phyloP scores from a whole-genome alignment of 2,797 vertebrate genomes.

The Erithacus rubecula region DNA sequence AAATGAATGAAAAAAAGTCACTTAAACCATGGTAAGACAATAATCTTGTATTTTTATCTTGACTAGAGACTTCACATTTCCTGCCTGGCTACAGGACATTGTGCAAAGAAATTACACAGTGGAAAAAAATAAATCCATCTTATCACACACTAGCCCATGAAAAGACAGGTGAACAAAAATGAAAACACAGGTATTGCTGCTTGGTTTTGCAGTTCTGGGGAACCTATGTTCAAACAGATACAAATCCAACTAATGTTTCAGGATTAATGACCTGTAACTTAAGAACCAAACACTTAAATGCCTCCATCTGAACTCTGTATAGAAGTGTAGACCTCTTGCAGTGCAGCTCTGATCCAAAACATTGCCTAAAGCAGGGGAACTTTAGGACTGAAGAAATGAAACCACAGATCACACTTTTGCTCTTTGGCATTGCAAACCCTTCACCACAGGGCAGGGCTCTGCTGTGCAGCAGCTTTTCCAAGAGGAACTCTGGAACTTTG shows the following conservation, averaged over 20 bases:
- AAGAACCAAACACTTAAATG: background rate
- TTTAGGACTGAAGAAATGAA: background rate
- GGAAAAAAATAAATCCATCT: background rate
- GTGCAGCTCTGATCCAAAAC: background rate
- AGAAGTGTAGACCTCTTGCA: background rate
- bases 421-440: background rate
- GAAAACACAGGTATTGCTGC: background rate
- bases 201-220: background rate
- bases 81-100: background rate
- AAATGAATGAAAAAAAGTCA: background rate
- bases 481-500: background rate
- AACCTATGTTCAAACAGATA: background rate
- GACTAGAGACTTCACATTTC: background rate
- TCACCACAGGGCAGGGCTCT: background rate
- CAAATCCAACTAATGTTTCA: background rate
- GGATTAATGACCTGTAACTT: background rate
- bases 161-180: background rate
- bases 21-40: background rate
- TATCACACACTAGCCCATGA: background rate
- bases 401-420: accelerated
- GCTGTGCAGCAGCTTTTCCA: background rate
- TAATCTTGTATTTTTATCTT: background rate
- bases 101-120: background rate
- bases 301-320: background rate
- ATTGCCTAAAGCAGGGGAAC: background rate